Percentiles rank a stretch among this genome's conserved stretches.
phyloP scores from a whole-genome alignment of 2,797 vertebrate species.

The Morus bassanus region DNA sequence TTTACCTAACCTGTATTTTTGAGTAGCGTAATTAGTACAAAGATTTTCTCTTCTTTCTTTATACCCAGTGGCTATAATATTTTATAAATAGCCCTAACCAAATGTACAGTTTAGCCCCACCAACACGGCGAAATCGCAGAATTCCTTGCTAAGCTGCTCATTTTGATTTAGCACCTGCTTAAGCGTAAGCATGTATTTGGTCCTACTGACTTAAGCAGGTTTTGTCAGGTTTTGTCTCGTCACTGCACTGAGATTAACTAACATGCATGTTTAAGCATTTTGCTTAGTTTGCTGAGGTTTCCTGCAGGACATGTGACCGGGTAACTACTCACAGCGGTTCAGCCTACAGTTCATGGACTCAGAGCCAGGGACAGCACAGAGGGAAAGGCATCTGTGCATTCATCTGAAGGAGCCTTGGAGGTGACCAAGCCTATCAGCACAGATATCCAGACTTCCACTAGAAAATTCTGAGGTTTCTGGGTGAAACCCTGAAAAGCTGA shows the following conservation, averaged over 20 bases:
- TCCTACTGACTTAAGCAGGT: neutral
- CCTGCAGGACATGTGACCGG: neutral
- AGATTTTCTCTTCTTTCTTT: neutral
- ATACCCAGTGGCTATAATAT: neutral
- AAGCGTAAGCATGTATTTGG: neutral
- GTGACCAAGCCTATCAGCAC: neutral
- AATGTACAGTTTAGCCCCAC: neutral
- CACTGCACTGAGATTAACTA: neutral
- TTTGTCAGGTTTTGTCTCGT: neutral
- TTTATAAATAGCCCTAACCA: neutral
- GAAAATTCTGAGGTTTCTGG: neutral
- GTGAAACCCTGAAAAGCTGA: neutral
- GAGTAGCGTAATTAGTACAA: neutral
- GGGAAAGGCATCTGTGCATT: neutral
- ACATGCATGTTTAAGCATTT: neutral
- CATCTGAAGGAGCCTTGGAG: neutral
- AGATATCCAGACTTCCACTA: neutral
- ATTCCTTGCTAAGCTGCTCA: neutral
- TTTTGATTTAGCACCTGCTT: neutral
- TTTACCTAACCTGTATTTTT: neutral
- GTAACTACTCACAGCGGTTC: neutral
- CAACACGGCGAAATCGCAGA: neutral
- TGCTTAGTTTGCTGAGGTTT: neutral
- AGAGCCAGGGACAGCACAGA: neutral
- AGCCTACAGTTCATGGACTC: neutral